A percentile compares a stretch with the other conserved stretches of the same genome.
phyloP scores from a whole-genome alignment of 35 echinoderm and acorn worm species.

The Heliocidaris tuberculata region DNA sequence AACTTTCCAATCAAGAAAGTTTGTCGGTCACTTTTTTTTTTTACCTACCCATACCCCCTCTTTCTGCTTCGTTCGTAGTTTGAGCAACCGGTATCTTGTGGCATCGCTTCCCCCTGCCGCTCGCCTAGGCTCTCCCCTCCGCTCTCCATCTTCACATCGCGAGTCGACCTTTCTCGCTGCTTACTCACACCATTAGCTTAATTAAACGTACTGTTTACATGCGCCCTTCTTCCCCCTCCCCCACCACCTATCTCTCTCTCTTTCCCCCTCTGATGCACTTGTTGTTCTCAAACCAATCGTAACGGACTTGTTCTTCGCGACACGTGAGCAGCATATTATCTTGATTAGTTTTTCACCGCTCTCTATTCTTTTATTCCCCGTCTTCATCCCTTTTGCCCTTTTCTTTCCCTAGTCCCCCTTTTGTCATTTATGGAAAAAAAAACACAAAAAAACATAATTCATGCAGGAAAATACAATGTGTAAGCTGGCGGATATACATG shows the following conservation, averaged over 20 bases:
- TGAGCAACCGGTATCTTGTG: too few species aligned
- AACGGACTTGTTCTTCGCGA: background rate
- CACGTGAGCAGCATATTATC: conserved; percentile 32
- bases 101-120: background rate
- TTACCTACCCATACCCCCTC: too few species aligned
- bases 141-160: background rate
- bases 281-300: background rate
- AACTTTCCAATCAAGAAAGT: too few species aligned
- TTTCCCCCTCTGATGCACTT: background rate
- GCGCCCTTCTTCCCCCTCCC: background rate
- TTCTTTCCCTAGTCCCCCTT: background rate
- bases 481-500: background rate
- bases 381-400: background rate
- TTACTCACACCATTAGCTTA: conserved; percentile 29
- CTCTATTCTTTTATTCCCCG: conserved; percentile 6
- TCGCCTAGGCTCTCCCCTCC: background rate
- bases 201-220: conserved; percentile 41
- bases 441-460: conserved; percentile 22
- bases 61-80: too few species aligned
- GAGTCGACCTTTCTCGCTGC: background rate
- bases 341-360: conserved; percentile 34
- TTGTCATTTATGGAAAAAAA: background rate
- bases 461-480: background rate
- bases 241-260: background rate
- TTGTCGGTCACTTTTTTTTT: too few species aligned